Evolutionary conservation across 1,140 invertebrate genomes (phyloP), one percentile per base, ranked within the genome.

Genomic region (Euwallacea similis): DNA sequence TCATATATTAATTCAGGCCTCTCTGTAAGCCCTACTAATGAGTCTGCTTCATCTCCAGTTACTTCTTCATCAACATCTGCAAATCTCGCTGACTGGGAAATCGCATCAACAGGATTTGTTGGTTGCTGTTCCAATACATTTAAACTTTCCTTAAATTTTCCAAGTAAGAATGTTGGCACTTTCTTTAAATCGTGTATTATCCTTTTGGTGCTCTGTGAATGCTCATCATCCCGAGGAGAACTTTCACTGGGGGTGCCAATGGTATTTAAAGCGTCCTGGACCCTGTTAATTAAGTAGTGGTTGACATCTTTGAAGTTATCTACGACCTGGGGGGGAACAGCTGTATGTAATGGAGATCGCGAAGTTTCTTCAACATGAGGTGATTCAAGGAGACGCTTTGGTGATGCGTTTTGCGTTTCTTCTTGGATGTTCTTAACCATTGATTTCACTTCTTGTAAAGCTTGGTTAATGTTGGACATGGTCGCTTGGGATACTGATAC

Each of bases 361-460:
- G 47, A 10, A 42, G 11, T 7, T 6, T 44, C 21, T 13, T 11
- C 2, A 15, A 15, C 11, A 43, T 59, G 21, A 2, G 63, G 13
- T 6, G 44, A 21, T 8, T 55, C 53, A 11, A 70, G 42, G 7
- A 72, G 53, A 8, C 55, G 42, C 7, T 68, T 56, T 44, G 67
- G 58, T 7, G 65, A 54, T 42, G 62, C 47, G n/a, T 68, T 67
- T n/a, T 46, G 2, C 8, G 71, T 42, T 15, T 72, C 71, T 41
- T 68, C 65, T 63, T 71, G 71, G 7, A 72, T 67, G n/a, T 55
- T 56, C 56, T 67, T 67, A 0, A 72, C 59, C 58, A 72, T 67
- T 2, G 42, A 9, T 56, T 72, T 67, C 0, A 72, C 58, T 47
- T 72, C 66, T 62, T 72, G 41, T 7, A 72, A 7, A 6, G 71